Percentiles rank a stretch among this genome's conserved stretches.
phyloP scores from a whole-genome alignment of 2,888 invertebrate genomes.

The Cryptocephalus moraei region DNA sequence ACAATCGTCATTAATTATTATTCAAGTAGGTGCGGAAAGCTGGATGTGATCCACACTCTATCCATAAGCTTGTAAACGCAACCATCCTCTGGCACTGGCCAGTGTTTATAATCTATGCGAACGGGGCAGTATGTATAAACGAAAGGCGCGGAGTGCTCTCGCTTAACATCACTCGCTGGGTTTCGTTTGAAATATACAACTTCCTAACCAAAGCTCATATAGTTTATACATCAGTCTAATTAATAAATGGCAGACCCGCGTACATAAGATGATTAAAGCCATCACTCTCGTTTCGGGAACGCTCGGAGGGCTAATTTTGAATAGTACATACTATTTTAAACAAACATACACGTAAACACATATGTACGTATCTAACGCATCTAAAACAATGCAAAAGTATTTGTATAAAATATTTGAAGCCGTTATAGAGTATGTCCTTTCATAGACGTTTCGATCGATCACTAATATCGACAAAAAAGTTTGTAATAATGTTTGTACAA shows the following conservation, averaged over 20 bases:
- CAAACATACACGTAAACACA: not conserved
- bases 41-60: no score
- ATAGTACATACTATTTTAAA: no score
- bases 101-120: constrained; percentile 6
- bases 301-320: not conserved
- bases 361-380: no score
- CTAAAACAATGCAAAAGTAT: no score
- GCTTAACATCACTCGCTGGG: not conserved
- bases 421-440: no score
- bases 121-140: not conserved
- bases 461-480: no score
- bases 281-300: constrained; percentile 4
- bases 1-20: no score
- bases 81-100: not conserved
- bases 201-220: constrained; percentile 28
- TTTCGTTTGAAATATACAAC: constrained; percentile 29
- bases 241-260: constrained; percentile 33
- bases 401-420: no score
- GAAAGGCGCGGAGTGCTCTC: not conserved
- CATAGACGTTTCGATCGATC: no score
- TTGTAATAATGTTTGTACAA: no score
- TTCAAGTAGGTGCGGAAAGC: no score
- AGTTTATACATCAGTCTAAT: constrained; percentile 37
- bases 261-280: constrained; percentile 22
- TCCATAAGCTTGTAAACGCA: no score